Base-by-base conservation (phyloP, 2,888 invertebrate genomes). In the Cremastinae sp. region DNA sequence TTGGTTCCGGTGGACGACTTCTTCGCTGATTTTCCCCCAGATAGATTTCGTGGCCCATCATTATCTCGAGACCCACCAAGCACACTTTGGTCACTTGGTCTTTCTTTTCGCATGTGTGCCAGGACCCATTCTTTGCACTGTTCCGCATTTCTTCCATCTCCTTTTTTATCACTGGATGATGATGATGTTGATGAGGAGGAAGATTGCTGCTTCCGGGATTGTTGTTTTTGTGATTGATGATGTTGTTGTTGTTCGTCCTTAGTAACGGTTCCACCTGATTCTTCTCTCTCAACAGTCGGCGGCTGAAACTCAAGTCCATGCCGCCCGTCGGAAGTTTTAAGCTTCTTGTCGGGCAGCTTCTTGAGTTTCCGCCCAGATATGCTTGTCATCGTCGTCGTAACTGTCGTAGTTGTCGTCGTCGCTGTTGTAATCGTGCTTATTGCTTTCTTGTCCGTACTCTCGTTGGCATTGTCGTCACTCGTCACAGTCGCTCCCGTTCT, bases 271-370 rank as follows among this genome's bases (percentile, higher is more conserved):
- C 86, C 81, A 83, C 83, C 82, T 91, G 93, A 90, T 94, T 95
- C 94, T 93, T 94, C 93, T 95, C 95, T 92, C 92, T 94, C 92
- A 95, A 91, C 89, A 94, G 92, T 87, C 92, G 93, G 92, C 92
- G 94, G 92, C 92, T 93, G 91, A 92, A 93, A 92, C 92, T 93
- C 91, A 90, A 91, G 92, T 92, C 93, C 93, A 92, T 93, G 92
- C 92, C 93, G 92, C 93, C 93, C 93, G 92, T 94, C 94, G 94
- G 94, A 94, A 94, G 94, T 94, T 94, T 94, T 94, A 93, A 94
- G 94, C 94, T 94, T 94, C 94, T 94, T 94, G 91, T 94, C 94
- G 90, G 94, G 93, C 92, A 93, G 92, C 93, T 93, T 93, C 90
- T 92, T 92, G 88, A 90, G 89, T 90, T 91, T 91, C 87, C 90